phyloP scores from a whole-genome alignment of 92 coral and sea anemone species.

The Parazoanthus darwini region DNA sequence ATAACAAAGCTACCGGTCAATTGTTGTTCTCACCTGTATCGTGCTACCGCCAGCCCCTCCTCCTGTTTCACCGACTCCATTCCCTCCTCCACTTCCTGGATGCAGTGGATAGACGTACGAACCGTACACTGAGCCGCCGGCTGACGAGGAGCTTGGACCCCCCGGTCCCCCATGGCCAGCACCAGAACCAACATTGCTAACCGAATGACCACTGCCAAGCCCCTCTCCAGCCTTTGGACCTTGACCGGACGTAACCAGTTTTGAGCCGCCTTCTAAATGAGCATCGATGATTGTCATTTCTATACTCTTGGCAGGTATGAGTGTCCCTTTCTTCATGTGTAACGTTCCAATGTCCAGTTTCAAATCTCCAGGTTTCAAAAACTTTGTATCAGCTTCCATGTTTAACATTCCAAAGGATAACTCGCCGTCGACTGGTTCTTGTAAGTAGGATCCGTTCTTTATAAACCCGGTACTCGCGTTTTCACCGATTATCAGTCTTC shows the following conservation, averaged over 20 bases:
- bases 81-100: conserved; percentile 73
- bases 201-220: conserved; percentile 41
- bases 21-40: conserved; percentile 47
- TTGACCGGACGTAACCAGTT: conserved; percentile 53
- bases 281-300: conserved; percentile 49
- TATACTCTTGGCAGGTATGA: conserved; percentile 48
- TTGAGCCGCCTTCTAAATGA: conserved; percentile 65
- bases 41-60: conserved; percentile 71
- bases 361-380: conserved; percentile 44
- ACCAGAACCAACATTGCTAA: conserved; percentile 52
- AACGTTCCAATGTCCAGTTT: conserved; percentile 60
- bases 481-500: conserved; percentile 41
- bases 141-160: conserved; percentile 41
- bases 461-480: conserved; percentile 57
- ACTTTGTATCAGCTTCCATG: conserved; percentile 51
- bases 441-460: conserved; percentile 43
- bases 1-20: too few relatives aligned
- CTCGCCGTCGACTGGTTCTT: conserved; percentile 54
- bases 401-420: conserved; percentile 52
- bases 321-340: conserved; percentile 56
- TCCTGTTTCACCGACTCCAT: conserved; percentile 51
- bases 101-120: conserved; percentile 59
- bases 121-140: conserved; percentile 61
- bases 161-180: conserved; percentile 77
- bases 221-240: conserved; percentile 50